Percentiles rank a stretch among this genome's conserved stretches.
These are phyloP conservation scores for Hapalemur alaotrensis DNA, from an alignment of 2,797 vertebrate species.

Conservation along the genomic window DNA sequence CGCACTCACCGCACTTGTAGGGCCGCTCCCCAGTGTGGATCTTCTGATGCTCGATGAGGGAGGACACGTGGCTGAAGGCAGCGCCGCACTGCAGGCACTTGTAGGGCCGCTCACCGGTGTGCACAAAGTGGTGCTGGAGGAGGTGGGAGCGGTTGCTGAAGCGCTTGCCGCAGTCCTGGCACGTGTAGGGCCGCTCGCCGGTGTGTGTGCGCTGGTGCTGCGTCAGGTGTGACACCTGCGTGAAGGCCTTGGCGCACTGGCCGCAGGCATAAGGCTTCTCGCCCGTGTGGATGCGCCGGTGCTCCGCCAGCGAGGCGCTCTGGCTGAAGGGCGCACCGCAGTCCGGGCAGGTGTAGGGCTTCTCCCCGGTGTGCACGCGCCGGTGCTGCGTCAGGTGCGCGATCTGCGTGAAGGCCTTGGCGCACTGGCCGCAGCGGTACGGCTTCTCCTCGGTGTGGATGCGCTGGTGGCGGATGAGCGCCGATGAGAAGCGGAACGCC, in stretches of 20 bases:
- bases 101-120: neutral
- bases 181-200: slow-evolving; percentile 3
- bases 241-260: slow-evolving; percentile 36
- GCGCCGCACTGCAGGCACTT: neutral
- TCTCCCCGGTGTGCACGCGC: slow-evolving; percentile 65
- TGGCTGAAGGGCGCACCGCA: slow-evolving; percentile 74
- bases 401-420: slow-evolving; percentile 76
- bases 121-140: slow-evolving; percentile 40
- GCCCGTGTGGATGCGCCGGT: neutral
- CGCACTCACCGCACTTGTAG: neutral
- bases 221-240: slow-evolving; percentile 60
- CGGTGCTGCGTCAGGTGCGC: slow-evolving; percentile 71
- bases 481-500: slow-evolving; percentile 74
- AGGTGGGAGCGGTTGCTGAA: slow-evolving; percentile 56
- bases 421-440: slow-evolving; percentile 25
- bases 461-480: slow-evolving; percentile 74
- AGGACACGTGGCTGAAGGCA: slow-evolving; percentile 9
- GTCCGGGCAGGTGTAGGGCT: slow-evolving; percentile 69
- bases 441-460: slow-evolving; percentile 75
- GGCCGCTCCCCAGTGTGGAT: neutral
- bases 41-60: neutral
- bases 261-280: slow-evolving; percentile 41
- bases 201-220: slow-evolving; percentile 49
- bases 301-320: slow-evolving; percentile 61
- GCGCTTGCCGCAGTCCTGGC: slow-evolving; percentile 21